phyloP scores from a whole-genome alignment of 2,113 vertebrate genomes.

The Meriones unguiculatus region DNA sequence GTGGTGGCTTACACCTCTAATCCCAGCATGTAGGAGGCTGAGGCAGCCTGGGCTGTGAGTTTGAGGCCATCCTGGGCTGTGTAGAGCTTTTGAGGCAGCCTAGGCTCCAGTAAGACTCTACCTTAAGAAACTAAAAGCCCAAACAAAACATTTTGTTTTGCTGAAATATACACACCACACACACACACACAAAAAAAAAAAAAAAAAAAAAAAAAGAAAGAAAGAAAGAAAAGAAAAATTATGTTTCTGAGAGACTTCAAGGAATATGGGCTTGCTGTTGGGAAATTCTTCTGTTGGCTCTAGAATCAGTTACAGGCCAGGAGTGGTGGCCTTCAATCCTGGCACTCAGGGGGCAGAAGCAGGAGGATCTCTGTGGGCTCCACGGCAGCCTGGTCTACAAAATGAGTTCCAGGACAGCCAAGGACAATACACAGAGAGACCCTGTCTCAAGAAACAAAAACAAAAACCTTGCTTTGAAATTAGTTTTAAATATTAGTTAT shows the following conservation, averaged over 20 bases:
- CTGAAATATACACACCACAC: background rate
- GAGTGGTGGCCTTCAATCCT: background rate
- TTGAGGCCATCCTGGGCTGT: background rate
- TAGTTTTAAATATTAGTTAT: background rate
- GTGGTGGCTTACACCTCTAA: background rate
- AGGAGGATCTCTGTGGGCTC: background rate
- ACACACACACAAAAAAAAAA: too few relatives aligned
- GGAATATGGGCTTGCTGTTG: background rate
- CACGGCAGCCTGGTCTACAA: background rate
- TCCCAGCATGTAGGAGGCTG: background rate
- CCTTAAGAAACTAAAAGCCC: background rate
- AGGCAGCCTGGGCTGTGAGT: background rate
- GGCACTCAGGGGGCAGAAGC: background rate
- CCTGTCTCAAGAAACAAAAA: background rate
- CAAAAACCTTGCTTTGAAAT: background rate
- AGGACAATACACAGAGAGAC: background rate
- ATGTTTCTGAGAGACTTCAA: background rate
- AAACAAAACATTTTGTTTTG: background rate
- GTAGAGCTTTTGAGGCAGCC: background rate
- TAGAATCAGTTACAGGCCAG: background rate
- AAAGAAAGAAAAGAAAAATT: background rate
- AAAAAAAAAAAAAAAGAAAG: too few relatives aligned
- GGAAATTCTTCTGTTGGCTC: background rate
- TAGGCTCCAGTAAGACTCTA: background rate
- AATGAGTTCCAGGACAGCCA: background rate